These are phyloP conservation scores for Geotrypetes seraphini DNA, from an alignment of 2,797 vertebrate species.

Conservation along the genomic window DNA sequence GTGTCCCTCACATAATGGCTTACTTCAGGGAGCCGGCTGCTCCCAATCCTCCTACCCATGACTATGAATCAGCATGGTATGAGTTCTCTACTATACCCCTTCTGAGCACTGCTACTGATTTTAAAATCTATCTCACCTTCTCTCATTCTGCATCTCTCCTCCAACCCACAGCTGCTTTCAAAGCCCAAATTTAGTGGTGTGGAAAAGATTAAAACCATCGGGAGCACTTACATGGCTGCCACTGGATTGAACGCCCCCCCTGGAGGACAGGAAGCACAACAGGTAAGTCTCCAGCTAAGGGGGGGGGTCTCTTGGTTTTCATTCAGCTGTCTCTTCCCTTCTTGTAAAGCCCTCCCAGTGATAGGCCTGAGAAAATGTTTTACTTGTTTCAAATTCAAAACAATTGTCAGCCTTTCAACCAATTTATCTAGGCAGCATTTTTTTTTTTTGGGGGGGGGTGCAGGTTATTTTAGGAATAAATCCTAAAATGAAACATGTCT, in stretches of 20 bases:
- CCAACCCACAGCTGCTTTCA: conserved; percentile 55
- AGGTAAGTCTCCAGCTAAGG: conserved; percentile 46
- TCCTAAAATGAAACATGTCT: too few species aligned
- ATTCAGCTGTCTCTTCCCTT: too few species aligned
- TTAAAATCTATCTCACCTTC: neutral
- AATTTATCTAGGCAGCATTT: too few species aligned
- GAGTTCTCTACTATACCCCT: neutral
- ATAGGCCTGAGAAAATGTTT: too few species aligned
- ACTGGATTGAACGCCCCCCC: conserved; percentile 60
- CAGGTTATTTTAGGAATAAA: too few species aligned
- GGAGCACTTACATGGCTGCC: conserved; percentile 86
- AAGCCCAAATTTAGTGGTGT: conserved; percentile 80
- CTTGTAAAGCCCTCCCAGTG: too few species aligned
- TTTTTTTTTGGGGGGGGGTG: too few species aligned
- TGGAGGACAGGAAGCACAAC: conserved; percentile 45
- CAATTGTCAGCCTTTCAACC: too few species aligned
- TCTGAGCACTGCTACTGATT: neutral
- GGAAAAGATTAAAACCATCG: conserved; percentile 86
- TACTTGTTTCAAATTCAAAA: too few species aligned
- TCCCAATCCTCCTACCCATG: neutral
- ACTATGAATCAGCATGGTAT: neutral
- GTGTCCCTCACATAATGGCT: too few species aligned
- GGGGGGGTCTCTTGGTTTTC: too few species aligned
- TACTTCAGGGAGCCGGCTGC: too few species aligned
- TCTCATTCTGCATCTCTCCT: neutral